Evolutionary conservation across 2,888 invertebrate genomes (phyloP).

Genomic region (Tigriopus californicus): DNA sequence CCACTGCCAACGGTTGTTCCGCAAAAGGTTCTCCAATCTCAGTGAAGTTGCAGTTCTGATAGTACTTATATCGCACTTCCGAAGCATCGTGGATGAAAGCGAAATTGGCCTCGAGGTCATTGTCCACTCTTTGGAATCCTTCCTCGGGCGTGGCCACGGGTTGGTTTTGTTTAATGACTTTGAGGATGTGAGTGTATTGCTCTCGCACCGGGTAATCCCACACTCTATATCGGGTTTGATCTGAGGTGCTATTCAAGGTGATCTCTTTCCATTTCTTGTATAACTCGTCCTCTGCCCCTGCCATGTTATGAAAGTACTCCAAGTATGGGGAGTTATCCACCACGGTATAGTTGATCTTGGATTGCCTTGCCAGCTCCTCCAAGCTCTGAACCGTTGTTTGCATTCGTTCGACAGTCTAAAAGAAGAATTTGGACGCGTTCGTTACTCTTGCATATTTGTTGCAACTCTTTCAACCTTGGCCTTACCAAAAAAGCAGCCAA

Average conservation of each 20-base stretch:
- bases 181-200: slow-evolving; percentile 37
- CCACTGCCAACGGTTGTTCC: slow-evolving; percentile 71
- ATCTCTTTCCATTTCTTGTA: slow-evolving; percentile 81
- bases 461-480: not conserved
- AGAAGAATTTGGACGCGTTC: not conserved
- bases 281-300: slow-evolving; percentile 66
- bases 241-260: slow-evolving; percentile 57
- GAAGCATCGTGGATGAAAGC: slow-evolving; percentile 77
- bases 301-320: slow-evolving; percentile 75
- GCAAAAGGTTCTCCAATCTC: slow-evolving; percentile 76
- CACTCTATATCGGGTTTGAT: slow-evolving; percentile 56
- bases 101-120: slow-evolving; percentile 49
- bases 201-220: slow-evolving; percentile 87
- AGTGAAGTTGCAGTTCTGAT: slow-evolving; percentile 59
- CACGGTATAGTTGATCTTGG: slow-evolving; percentile 72
- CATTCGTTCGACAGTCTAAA: not conserved
- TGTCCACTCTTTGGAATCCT: slow-evolving; percentile 11
- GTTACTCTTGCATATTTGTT: not conserved
- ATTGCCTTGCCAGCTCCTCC: slow-evolving; percentile 67
- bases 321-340: slow-evolving; percentile 52
- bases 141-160: slow-evolving; percentile 3
- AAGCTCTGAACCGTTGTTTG: slow-evolving; percentile 67
- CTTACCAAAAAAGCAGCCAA: slow-evolving; percentile 22
- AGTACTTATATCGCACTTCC: slow-evolving; percentile 52
- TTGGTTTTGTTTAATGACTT: slow-evolving; percentile 3